A percentile compares a stretch with the other conserved stretches of the same genome.
Evolutionary conservation across 2,888 invertebrate genomes (phyloP).

Genomic region (Metallyticus violacea): DNA sequence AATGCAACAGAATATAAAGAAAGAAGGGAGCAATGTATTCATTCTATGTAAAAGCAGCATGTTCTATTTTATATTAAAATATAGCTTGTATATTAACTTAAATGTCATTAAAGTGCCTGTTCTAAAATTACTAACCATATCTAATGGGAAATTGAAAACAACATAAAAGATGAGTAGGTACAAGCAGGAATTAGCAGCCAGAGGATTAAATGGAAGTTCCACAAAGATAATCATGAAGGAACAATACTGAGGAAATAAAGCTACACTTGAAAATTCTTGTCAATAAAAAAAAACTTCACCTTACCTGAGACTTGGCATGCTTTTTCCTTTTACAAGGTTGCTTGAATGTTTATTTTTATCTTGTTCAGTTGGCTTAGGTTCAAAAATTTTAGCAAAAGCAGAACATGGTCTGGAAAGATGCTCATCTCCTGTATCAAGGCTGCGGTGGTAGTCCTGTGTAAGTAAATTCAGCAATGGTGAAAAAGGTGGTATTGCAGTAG

Average conservation of each 20-base stretch:
- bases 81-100: background rate
- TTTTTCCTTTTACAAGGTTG: slow-evolving; percentile 88
- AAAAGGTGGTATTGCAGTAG: background rate
- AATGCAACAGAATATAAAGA: background rate
- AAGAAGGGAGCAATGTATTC: background rate
- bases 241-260: background rate
- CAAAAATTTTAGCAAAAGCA: slow-evolving; percentile 60
- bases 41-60: background rate
- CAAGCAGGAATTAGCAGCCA: background rate
- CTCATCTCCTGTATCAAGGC: slow-evolving; percentile 76
- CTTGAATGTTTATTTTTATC: slow-evolving; percentile 53
- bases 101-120: background rate
- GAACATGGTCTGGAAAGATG: slow-evolving; percentile 70
- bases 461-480: background rate
- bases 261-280: background rate
- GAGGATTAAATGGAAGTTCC: background rate
- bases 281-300: slow-evolving; percentile 32
- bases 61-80: background rate
- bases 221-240: background rate
- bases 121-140: background rate
- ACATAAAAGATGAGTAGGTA: background rate
- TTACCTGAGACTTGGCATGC: slow-evolving; percentile 94
- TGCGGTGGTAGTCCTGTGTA: slow-evolving; percentile 74
- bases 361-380: slow-evolving; percentile 51
- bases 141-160: background rate